Evolutionary conservation across 2,888 invertebrate genomes (phyloP).

Genomic region (Lochmaea crataegi): DNA sequence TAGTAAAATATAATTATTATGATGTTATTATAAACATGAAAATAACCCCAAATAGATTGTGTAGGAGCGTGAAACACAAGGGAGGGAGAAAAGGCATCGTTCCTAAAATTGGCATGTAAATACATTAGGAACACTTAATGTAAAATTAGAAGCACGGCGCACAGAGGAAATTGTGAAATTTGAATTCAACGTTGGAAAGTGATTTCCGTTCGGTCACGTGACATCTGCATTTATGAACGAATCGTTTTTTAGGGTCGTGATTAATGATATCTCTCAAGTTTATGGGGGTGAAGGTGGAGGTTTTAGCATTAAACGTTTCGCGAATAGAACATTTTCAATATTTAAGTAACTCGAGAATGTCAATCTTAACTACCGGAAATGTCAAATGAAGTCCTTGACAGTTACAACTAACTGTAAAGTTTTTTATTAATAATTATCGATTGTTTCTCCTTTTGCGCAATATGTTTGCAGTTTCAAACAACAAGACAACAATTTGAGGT

Average conservation of each 20-base stretch:
- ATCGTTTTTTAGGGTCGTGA: conserved; percentile 28
- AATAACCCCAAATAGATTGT: conserved; percentile 19
- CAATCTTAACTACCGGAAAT: too few relatives aligned
- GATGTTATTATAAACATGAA: conserved; percentile 28
- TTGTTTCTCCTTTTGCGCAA: too few relatives aligned
- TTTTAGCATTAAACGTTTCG: background rate
- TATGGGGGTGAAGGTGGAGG: background rate
- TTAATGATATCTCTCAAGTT: conserved; percentile 14
- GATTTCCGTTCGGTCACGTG: conserved; percentile 61
- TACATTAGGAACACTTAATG: conserved; percentile 62
- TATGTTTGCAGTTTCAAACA: too few relatives aligned
- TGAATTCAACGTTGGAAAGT: conserved; percentile 61
- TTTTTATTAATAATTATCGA: too few relatives aligned
- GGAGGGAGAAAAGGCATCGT: conserved; percentile 28
- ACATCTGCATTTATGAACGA: conserved; percentile 53
- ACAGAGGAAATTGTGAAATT: conserved; percentile 64
- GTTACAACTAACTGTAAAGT: too few relatives aligned
- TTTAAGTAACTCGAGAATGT: too few relatives aligned
- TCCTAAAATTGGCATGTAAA: conserved; percentile 60
- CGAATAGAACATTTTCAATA: background rate
- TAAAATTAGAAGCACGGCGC: conserved; percentile 62
- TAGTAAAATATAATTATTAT: conserved; percentile 18
- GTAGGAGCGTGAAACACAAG: conserved; percentile 15
- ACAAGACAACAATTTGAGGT: too few relatives aligned
- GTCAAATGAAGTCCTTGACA: too few relatives aligned